Evolutionary conservation across 2,888 invertebrate species (phyloP), one percentile per base, ranked within the genome.

Genomic region (Brachypterus glaber): DNA sequence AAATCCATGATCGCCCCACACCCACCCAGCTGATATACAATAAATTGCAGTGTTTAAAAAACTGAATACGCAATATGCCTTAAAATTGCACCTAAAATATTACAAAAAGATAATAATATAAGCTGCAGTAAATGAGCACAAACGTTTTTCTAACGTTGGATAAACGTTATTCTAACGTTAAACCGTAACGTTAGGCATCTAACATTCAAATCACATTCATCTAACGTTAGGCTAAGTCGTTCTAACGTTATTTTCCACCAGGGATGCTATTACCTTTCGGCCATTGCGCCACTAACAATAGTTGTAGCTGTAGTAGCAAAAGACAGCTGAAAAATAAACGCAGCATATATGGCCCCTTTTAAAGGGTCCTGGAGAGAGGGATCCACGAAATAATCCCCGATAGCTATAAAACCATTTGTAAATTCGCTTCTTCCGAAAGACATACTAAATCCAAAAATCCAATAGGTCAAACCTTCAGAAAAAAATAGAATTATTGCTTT

Each of bases 251-350:
- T n/a, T n/a, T n/a, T n/a, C n/a, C n/a, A n/a, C n/a, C n/a, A n/a
- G n/a, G n/a, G n/a, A n/a, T n/a, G n/a, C n/a, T n/a, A n/a, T n/a
- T 60, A 87, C 83, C 91, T 76, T 63, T 93, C 93, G 1, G 92
- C 91, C 88, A 93, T 91, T 3, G 92, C 90, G 0, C 93, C 93
- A 52, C 88, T 89, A 0, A 91, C 90, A 40, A 91, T 91, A 0
- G 91, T 91, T 0, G 91, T 91, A 0, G 91, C 82, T 0, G 86
- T 86, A 0, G 91, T 90, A 0, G 91, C 88, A 51, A 91, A 91
- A 0, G 88, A 88, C 48, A 90, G 67, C 60, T 92, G 92, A 64
- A 92, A 93, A 35, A 92, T 68, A 60, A 91, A 93, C 0, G 88
- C 86, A 0, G 91, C 83, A 60, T 87, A 89, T 33, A 84, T 77